These are phyloP conservation scores for Allacma fusca DNA, from an alignment of 2,888 invertebrate genomes.

Conservation along the genomic window DNA sequence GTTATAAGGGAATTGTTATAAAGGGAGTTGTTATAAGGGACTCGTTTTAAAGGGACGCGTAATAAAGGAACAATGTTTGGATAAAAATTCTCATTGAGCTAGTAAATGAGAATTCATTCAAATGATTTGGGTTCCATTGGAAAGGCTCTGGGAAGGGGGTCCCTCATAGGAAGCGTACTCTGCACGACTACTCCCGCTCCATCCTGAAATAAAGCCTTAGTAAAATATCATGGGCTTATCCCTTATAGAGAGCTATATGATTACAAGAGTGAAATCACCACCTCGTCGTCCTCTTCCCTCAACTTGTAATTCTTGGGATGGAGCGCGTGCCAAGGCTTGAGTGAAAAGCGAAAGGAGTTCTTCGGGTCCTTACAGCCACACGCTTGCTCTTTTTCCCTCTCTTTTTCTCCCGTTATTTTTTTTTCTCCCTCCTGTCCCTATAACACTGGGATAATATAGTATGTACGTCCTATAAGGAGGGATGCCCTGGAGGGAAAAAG, in stretches of 20 bases:
- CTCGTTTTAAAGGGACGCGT: too few species aligned
- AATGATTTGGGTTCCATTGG: too few species aligned
- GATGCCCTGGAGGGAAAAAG: too few species aligned
- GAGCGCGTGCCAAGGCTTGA: constrained; percentile 26
- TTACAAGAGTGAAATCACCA: neutral
- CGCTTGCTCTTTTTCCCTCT: neutral
- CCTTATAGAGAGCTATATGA: constrained; percentile 25
- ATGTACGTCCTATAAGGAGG: too few species aligned
- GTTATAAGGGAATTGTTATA: too few species aligned
- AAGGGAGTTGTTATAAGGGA: too few species aligned
- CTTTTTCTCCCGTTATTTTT: neutral
- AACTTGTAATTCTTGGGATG: neutral
- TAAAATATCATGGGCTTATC: constrained; percentile 18
- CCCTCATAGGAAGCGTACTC: too few species aligned
- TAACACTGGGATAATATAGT: too few species aligned
- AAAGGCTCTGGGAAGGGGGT: too few species aligned
- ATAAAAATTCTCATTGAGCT: too few species aligned
- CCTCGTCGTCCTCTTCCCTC: neutral
- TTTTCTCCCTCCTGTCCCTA: neutral
- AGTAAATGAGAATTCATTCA: too few species aligned
- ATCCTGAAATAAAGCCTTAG: constrained; percentile 29
- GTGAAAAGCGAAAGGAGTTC: neutral
- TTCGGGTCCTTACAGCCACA: neutral
- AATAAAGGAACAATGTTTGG: too few species aligned
- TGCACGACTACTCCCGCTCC: neutral